Conservation (phyloP, 2,888 invertebrate genomes). For the Chelonus formosanus region DNA sequence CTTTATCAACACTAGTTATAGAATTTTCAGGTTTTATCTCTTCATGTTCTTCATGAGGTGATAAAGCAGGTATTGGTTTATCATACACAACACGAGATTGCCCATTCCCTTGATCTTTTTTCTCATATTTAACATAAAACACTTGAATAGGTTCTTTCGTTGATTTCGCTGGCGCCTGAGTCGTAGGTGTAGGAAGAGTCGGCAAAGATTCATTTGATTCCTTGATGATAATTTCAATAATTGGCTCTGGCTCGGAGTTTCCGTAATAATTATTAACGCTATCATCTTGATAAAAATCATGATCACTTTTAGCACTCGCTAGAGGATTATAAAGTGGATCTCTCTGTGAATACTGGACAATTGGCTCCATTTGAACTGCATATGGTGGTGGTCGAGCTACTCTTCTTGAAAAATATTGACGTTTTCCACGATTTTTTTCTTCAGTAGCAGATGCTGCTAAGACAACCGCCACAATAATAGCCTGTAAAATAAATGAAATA, state of each 20-base stretch:
- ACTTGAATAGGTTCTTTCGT: slow-evolving; percentile 89
- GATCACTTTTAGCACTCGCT: slow-evolving; percentile 66
- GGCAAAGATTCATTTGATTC: slow-evolving; percentile 86
- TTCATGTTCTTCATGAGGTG: slow-evolving; percentile 75
- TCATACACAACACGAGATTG: slow-evolving; percentile 81
- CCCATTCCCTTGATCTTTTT: slow-evolving; percentile 75
- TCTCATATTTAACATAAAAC: slow-evolving; percentile 88
- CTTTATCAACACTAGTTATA: slow-evolving; percentile 65
- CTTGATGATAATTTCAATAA: slow-evolving; percentile 91
- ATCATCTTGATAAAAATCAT: slow-evolving; percentile 47
- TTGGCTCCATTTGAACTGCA: slow-evolving; percentile 83
- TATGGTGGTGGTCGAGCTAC: slow-evolving; percentile 72
- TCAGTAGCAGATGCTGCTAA: slow-evolving; percentile 52
- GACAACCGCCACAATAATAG: slow-evolving; percentile 42
- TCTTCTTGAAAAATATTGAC: slow-evolving; percentile 53
- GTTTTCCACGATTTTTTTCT: slow-evolving; percentile 52
- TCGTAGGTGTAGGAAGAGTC: slow-evolving; percentile 68
- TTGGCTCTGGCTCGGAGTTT: slow-evolving; percentile 81
- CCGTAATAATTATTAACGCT: slow-evolving; percentile 65
- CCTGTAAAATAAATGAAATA: slow-evolving; percentile 43
- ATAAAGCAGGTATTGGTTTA: slow-evolving; percentile 80
- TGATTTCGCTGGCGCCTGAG: slow-evolving; percentile 64
- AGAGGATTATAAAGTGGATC: slow-evolving; percentile 78
- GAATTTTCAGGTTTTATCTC: slow-evolving; percentile 54
- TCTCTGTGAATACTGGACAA: slow-evolving; percentile 81